Conservation (phyloP, 2,113 vertebrate genomes). For the Percina caprodes region DNA sequence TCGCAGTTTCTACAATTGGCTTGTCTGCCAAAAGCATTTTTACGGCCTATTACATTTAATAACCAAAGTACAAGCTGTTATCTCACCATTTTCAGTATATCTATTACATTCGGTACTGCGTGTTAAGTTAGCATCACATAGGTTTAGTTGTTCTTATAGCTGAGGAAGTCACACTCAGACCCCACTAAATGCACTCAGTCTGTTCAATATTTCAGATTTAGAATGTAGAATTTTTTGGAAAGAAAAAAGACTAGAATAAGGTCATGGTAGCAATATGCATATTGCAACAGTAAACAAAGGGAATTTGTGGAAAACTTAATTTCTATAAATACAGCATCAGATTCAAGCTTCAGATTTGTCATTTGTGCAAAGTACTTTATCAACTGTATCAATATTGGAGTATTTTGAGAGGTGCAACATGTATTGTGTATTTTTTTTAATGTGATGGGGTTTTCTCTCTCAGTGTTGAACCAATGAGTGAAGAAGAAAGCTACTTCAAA, state of each 20-base stretch:
- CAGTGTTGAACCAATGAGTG: slow-evolving; percentile 78
- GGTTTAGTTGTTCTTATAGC: neutral
- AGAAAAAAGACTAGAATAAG: neutral
- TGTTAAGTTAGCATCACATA: neutral
- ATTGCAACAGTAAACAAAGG: neutral
- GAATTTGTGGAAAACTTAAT: neutral
- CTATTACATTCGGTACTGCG: neutral
- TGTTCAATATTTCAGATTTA: neutral
- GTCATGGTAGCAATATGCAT: neutral
- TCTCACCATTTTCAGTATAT: neutral
- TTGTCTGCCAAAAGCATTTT: neutral
- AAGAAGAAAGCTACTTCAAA: slow-evolving; percentile 93
- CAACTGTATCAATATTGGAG: neutral
- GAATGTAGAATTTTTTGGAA: neutral
- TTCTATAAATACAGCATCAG: neutral
- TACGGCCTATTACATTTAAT: neutral
- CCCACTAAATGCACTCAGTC: neutral
- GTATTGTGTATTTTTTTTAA: neutral
- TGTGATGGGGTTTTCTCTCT: neutral
- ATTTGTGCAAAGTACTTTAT: neutral
- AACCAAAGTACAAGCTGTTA: neutral
- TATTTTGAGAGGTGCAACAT: neutral
- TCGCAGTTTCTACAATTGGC: neutral
- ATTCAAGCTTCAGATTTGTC: neutral
- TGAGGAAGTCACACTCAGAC: neutral